Evolutionary conservation across 2,113 vertebrate species (phyloP).

Genomic region (Prunella fulvescens): DNA sequence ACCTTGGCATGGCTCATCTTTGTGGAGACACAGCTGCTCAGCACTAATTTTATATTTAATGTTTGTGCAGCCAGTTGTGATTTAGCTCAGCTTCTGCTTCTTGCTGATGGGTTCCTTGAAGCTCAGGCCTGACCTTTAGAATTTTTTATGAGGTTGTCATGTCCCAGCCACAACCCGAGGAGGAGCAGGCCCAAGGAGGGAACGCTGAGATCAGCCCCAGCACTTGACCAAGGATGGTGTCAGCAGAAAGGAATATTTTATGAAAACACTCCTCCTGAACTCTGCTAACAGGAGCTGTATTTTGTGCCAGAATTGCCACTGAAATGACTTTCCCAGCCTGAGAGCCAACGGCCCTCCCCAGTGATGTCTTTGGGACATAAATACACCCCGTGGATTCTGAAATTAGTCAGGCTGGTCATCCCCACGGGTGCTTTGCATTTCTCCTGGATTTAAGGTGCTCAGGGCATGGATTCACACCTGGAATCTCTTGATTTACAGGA

Average conservation of each 20-base stretch:
- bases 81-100: neutral
- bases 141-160: constrained; percentile 7
- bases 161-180: neutral
- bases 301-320: neutral
- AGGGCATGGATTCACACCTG: neutral
- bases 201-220: neutral
- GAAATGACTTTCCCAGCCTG: neutral
- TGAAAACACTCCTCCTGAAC: neutral
- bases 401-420: neutral
- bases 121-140: constrained; percentile 5
- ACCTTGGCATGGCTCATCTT: neutral
- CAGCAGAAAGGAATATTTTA: constrained; percentile 5
- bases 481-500: neutral
- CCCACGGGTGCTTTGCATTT: neutral
- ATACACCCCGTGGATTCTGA: neutral
- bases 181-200: neutral
- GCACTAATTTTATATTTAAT: neutral
- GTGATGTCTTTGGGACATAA: neutral
- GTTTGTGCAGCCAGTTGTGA: neutral
- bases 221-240: neutral
- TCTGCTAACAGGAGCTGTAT: neutral
- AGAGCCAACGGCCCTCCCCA: neutral
- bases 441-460: neutral
- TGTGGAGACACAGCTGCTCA: neutral
- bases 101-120: neutral